These are phyloP conservation scores for Diachasmimorpha longicaudata DNA, from an alignment of 1,140 invertebrate genomes.

Conservation along the genomic window DNA sequence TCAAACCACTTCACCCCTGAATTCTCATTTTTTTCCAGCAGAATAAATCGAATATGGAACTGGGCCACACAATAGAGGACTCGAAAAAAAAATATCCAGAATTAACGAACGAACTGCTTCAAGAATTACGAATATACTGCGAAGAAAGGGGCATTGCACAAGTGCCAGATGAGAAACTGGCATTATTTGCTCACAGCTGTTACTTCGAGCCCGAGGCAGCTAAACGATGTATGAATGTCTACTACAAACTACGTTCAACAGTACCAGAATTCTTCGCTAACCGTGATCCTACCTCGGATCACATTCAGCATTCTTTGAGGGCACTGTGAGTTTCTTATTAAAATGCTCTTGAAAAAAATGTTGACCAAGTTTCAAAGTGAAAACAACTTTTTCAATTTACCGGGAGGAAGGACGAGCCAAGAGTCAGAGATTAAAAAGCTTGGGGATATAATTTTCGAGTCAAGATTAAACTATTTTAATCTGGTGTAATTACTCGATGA, in stretches of 20 bases:
- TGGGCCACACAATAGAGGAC: conserved; percentile 45
- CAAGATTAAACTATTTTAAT: not conserved
- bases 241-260: conserved; percentile 65
- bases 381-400: not conserved
- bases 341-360: not conserved
- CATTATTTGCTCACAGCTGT: conserved; percentile 69
- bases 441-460: not conserved
- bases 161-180: conserved; percentile 54
- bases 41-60: conserved; percentile 38
- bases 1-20: no score
- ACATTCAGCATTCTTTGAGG: conserved; percentile 51
- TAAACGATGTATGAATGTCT: conserved; percentile 67
- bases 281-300: conserved; percentile 55
- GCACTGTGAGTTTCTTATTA: conserved; percentile 54
- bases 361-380: not conserved
- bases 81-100: conserved; percentile 40
- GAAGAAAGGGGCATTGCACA: conserved; percentile 33
- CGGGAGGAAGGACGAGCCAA: not conserved
- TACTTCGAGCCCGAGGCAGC: conserved; percentile 64
- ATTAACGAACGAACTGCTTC: conserved; percentile 41
- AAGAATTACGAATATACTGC: conserved; percentile 41
- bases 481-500: not conserved
- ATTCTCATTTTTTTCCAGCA: not conserved
- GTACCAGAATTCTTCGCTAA: conserved; percentile 68
- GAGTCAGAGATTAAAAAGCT: not conserved